Evolutionary conservation across 2,797 vertebrate species (phyloP).

Genomic region (Cynopterus sphinx): DNA sequence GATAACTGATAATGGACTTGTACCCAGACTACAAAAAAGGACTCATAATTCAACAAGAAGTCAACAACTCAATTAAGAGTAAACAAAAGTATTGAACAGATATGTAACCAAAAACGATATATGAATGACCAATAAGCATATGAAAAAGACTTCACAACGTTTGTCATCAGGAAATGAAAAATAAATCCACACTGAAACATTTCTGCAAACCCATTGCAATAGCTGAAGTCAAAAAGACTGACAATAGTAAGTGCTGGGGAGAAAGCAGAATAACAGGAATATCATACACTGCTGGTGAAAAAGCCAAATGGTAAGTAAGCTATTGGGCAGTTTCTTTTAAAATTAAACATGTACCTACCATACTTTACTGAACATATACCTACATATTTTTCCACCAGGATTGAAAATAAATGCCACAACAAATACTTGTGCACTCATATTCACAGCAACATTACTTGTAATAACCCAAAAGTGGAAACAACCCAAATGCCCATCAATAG

Average conservation of each 20-base stretch:
- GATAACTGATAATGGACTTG: not conserved
- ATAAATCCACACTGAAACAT: not conserved
- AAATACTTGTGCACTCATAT: not conserved
- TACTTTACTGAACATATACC: not conserved
- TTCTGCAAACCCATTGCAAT: not conserved
- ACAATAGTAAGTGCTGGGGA: not conserved
- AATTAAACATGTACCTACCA: not conserved
- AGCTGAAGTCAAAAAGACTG: not conserved
- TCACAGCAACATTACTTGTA: not conserved
- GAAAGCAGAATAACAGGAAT: not conserved
- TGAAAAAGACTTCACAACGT: not conserved
- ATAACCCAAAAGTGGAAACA: not conserved
- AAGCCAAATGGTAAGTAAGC: not conserved
- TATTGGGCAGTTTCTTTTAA: not conserved
- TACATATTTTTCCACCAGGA: not conserved
- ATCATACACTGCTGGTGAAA: not conserved
- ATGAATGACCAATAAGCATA: not conserved
- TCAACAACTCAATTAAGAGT: not conserved
- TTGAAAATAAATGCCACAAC: not conserved
- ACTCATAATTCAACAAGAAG: not conserved
- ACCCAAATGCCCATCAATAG: not conserved
- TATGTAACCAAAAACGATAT: not conserved
- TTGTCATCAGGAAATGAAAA: not conserved
- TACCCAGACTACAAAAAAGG: not conserved
- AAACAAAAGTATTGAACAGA: not conserved